Base-by-base conservation (phyloP, 2,888 invertebrate species). In the Lasioglossum morio region DNA sequence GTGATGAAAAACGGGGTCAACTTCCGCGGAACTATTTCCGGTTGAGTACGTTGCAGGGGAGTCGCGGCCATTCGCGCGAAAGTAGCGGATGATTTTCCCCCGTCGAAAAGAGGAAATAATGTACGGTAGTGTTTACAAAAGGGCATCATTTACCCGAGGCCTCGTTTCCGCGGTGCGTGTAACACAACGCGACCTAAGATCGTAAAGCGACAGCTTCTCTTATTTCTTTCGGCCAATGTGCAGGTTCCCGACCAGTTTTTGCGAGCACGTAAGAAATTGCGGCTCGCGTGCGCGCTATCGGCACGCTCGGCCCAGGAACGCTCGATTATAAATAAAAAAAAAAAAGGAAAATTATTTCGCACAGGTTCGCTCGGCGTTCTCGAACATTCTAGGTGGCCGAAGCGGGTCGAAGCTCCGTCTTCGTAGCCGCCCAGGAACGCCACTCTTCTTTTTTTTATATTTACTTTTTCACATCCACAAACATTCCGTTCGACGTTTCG, bases 251-350 rank as follows among this genome's bases (percentile, higher is more conserved):
- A 79, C 30, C 23, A 76, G 72, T 37, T 40, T n/a, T 27, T 40
- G 76, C 84, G 84, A 72, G 84, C 85, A 86, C 75, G 84, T 87
- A 84, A 89, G 81, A 87, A 89, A 87, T 88, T 82, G 85, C 72
- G 84, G 84, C 77, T 92, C 89, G 93, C 93, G 93, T 93, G 92
- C 90, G 73, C 86, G 89, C 87, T 93, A 92, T 93, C 92, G 85
- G 69, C 69, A 30, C 40, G 66, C 78, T 81, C 27, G 5, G 73
- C 75, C 86, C 66, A 79, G 76, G 84, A 85, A 85, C 88, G 85
- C 89, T 92, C 91, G 92, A 93, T 93, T 93, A 92, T 91, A 92
- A 90, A 92, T 89, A 92, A 91, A 23, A 37, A 91, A 75, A 77
- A n/a, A 12, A n/a, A 53, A n/a, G n/a, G 7, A n/a, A 57, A 30